phyloP scores from a whole-genome alignment of 2,113 vertebrate species.

The Larimichthys crocea region DNA sequence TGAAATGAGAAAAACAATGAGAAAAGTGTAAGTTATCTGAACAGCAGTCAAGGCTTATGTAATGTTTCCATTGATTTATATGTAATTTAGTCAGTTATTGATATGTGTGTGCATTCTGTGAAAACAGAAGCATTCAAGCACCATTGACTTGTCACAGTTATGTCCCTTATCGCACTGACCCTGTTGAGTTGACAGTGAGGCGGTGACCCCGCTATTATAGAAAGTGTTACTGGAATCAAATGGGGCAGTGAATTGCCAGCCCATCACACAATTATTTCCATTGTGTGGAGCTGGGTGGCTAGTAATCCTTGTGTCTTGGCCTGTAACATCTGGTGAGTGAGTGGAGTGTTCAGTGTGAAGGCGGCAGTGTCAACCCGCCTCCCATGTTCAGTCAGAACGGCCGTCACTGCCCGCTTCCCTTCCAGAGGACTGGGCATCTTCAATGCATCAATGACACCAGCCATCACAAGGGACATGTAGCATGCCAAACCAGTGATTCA shows the following conservation, averaged over 20 bases:
- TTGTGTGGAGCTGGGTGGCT: constrained; percentile 57
- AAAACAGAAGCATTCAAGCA: constrained; percentile 18
- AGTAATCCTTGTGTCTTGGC: constrained; percentile 56
- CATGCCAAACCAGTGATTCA: constrained; percentile 81
- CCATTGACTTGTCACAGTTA: constrained; percentile 22
- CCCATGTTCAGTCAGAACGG: constrained; percentile 40
- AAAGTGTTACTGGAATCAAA: constrained; percentile 63
- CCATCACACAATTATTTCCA: constrained; percentile 70
- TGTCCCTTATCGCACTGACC: constrained; percentile 33
- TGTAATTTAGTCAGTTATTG: background rate
- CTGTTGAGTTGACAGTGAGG: constrained; percentile 42
- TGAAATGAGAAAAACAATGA: constrained; percentile 12
- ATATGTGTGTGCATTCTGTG: constrained; percentile 20
- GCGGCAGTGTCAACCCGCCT: constrained; percentile 50
- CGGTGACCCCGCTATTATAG: constrained; percentile 28
- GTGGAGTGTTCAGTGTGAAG: constrained; percentile 57
- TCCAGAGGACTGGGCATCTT: constrained; percentile 66
- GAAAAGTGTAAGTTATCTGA: background rate
- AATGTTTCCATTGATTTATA: constrained; percentile 5
- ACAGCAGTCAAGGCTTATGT: background rate
- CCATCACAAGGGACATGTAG: constrained; percentile 73
- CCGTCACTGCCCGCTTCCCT: constrained; percentile 56
- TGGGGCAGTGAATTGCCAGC: constrained; percentile 64
- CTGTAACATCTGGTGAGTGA: constrained; percentile 74
- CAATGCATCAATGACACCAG: constrained; percentile 78